These are phyloP conservation scores for Vidua macroura DNA, from an alignment of 2,113 vertebrate species.

Conservation along the genomic window DNA sequence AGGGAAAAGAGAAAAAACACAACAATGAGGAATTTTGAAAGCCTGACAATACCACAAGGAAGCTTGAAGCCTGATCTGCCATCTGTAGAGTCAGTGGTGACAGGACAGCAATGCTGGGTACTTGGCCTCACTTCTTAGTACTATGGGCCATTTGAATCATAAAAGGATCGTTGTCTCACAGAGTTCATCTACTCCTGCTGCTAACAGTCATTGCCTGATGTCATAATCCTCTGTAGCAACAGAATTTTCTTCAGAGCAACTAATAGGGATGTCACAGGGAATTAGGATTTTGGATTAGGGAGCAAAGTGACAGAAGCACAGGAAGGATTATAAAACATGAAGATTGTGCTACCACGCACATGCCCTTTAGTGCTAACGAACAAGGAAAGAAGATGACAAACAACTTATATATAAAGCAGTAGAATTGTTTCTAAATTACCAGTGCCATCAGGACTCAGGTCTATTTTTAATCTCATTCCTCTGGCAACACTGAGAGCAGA, in stretches of 20 bases:
- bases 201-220: not conserved
- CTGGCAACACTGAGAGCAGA: not conserved
- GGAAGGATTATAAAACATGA: not conserved
- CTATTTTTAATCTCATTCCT: constrained; percentile 22
- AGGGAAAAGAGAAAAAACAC: rapidly evolving
- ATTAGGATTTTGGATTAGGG: constrained; percentile 45
- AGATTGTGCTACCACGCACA: not conserved
- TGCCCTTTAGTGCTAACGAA: not conserved
- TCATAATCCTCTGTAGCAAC: constrained; percentile 39
- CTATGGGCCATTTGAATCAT: not conserved
- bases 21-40: not conserved
- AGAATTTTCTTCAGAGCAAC: constrained; percentile 31
- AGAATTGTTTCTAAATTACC: constrained; percentile 6
- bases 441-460: not conserved
- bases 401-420: not conserved
- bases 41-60: not conserved
- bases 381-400: not conserved
- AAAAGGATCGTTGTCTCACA: constrained; percentile 11
- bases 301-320: not conserved
- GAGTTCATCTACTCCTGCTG: constrained; percentile 4
- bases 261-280: constrained; percentile 31
- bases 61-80: not conserved
- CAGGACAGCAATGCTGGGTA: not conserved
- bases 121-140: not conserved
- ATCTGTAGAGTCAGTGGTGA: not conserved